Percentiles rank a stretch among this genome's conserved stretches.
These are phyloP conservation scores for Lasiurus borealis DNA, from an alignment of 2,113 vertebrate species.

Conservation along the genomic window DNA sequence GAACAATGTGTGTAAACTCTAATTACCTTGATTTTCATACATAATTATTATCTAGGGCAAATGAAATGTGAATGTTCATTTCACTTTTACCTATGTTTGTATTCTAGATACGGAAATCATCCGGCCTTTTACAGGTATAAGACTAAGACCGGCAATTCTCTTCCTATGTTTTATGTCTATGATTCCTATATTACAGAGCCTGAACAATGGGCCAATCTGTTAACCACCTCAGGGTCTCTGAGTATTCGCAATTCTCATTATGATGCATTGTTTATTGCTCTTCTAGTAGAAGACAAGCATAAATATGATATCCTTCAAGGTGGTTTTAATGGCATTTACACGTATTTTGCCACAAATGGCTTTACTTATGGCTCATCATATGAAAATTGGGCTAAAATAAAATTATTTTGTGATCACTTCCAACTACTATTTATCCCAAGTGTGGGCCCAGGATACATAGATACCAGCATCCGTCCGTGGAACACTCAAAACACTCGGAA, in stretches of 20 bases:
- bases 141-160: constrained; percentile 90
- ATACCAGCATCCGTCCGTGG: constrained; percentile 97
- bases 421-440: constrained; percentile 96
- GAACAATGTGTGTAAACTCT: not conserved
- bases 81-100: constrained; percentile 71
- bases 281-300: constrained; percentile 97
- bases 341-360: constrained; percentile 98
- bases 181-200: constrained; percentile 96
- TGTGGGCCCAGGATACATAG: constrained; percentile 97
- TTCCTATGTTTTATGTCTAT: constrained; percentile 97
- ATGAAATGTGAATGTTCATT: constrained; percentile 66
- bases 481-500: constrained; percentile 97
- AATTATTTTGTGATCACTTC: constrained; percentile 94
- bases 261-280: constrained; percentile 94
- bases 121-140: constrained; percentile 96
- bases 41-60: not conserved
- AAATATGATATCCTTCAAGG: constrained; percentile 93
- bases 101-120: constrained; percentile 94
- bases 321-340: constrained; percentile 98
- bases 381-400: constrained; percentile 93
- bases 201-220: constrained; percentile 94
- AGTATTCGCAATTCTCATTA: constrained; percentile 94
- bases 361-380: constrained; percentile 98
- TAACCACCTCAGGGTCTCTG: constrained; percentile 90
- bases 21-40: constrained; percentile 52